Conservation (phyloP, 2,113 vertebrate genomes). For the Anhinga anhinga region DNA sequence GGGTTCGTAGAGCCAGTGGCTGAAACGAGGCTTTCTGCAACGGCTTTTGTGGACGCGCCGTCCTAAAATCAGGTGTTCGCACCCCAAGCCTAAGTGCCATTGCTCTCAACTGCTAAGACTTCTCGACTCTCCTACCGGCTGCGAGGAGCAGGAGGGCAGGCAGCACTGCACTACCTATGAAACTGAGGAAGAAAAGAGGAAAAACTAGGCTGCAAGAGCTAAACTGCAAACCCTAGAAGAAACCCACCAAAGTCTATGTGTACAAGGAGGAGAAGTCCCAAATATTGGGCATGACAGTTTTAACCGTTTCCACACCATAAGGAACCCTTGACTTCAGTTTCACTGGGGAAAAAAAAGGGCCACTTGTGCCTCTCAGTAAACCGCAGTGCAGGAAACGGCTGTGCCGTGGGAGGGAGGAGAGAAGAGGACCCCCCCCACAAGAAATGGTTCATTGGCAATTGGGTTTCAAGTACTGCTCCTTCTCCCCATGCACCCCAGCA, state of each 20-base stretch:
- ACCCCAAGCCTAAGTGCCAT: not conserved
- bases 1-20: not conserved
- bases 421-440: not conserved
- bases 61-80: not conserved
- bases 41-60: rapidly evolving
- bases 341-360: not conserved
- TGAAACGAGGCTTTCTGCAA: not conserved
- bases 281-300: not conserved
- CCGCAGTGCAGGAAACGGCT: not conserved
- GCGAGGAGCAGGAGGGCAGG: not conserved
- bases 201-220: not conserved
- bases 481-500: not conserved
- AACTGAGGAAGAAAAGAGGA: not conserved
- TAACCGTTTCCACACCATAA: not conserved
- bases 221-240: not conserved
- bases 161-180: not conserved
- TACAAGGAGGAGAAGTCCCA: not conserved
- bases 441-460: not conserved
- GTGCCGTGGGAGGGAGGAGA: not conserved
- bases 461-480: not conserved
- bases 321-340: not conserved
- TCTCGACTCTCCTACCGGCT: not conserved
- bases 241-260: not conserved
- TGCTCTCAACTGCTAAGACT: not conserved
- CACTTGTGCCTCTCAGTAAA: not conserved